Base-by-base conservation (phyloP, 2,113 vertebrate genomes). In the Prietella phreatophila region DNA sequence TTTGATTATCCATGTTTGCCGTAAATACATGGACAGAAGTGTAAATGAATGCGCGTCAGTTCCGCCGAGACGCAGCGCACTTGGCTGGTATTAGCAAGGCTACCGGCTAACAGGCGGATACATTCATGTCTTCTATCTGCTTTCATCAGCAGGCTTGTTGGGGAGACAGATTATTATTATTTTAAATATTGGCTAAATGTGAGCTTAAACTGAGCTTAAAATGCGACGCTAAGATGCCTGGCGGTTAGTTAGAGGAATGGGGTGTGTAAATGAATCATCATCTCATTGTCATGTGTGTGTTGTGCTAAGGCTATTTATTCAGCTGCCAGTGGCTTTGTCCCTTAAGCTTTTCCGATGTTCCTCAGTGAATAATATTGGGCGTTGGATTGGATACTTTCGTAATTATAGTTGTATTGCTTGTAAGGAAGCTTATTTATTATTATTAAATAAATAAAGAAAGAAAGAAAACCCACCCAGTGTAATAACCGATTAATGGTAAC, bases 71-170 rank as follows among this genome's bases (percentile, higher is more conserved):
- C 50, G 61, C 36, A 61, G 33, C 67, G 33, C 55, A 71, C 55
- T 87, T 71, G 75, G 39, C 80, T 83, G 56, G 22, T 30, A 47
- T 85, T 85, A 85, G 84, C 84, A 85, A 78, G 36, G 36, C 84
- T 85, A 36, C 86, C 86, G 86, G 86, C 86, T 82, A 87, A 82
- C 65, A 27, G 67, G 79, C 86, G 65, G 65, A 81, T n/a, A 27
- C 30, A 60, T 82, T 1, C 42, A 69, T 82, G 56, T 33, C n/a
- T n/a, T 63, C 61, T 42, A 53, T 76, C 19, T 17, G 7, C 19
- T 81, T 39, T 71, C 50, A 14, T 50, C 4, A 39, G 14, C 30
- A n/a, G 53, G 55, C 65, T 25, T 60, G 63, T 5, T 71, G 14
- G 14, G 19, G 8, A 60, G 20, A n/a, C 15, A 4, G 5, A 6